A percentile compares a stretch with the other conserved stretches of the same genome.
phyloP scores from a whole-genome alignment of 2,797 vertebrate genomes.

The Catostomus latipinnis region DNA sequence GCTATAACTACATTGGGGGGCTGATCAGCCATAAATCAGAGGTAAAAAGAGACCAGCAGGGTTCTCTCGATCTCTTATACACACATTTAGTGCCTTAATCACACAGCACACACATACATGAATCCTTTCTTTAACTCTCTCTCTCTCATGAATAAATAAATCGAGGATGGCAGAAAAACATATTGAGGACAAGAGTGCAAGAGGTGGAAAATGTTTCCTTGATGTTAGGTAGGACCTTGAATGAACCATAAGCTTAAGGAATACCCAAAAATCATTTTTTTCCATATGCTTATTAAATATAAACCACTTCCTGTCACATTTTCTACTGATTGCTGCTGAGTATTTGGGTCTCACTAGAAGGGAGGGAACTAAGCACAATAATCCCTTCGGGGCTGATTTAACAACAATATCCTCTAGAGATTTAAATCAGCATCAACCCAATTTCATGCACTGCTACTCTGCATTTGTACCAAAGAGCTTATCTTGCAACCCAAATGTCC shows the following conservation, averaged over 20 bases:
- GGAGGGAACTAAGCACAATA: conserved; percentile 3
- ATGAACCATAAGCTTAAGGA: conserved; percentile 7
- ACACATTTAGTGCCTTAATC: not conserved
- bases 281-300: conserved; percentile 9
- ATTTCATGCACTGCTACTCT: conserved; percentile 24
- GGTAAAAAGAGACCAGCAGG: conserved; percentile 50
- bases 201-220: conserved; percentile 1
- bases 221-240: not conserved
- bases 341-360: conserved; percentile 40
- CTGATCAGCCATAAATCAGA: conserved; percentile 44
- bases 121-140: conserved; percentile 37
- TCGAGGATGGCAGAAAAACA: conserved; percentile 29
- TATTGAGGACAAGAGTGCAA: conserved; percentile 8
- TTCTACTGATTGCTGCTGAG: conserved; percentile 48
- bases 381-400: conserved; percentile 42
- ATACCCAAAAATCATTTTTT: not conserved
- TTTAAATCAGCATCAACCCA: conserved; percentile 45
- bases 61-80: conserved; percentile 11
- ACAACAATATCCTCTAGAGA: conserved; percentile 33
- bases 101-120: conserved; percentile 34
- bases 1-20: conserved; percentile 17
- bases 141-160: conserved; percentile 54
- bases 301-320: not conserved
- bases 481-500: conserved; percentile 17
- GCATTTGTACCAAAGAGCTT: conserved; percentile 29